phyloP scores from a whole-genome alignment of 64 coral and sea anemone species.

The Dendronephthya gigantea region DNA sequence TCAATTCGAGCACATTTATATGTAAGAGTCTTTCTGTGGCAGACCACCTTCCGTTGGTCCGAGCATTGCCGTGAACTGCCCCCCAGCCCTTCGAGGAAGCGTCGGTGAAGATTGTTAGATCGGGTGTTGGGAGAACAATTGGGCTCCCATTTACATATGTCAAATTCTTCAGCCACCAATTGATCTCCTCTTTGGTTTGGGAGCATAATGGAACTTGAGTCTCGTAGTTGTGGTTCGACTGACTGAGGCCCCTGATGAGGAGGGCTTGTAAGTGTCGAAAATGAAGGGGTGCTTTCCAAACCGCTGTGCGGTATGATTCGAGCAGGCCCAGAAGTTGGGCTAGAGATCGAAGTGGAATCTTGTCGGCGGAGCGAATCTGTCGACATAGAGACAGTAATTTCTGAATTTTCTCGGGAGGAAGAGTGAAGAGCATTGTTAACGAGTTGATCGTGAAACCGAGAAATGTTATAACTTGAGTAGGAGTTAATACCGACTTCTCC shows the following conservation, averaged over 20 bases:
- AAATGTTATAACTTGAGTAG: background rate
- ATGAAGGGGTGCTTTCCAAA: no score
- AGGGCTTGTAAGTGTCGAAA: background rate
- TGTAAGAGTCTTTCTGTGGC: background rate
- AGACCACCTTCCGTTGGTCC: background rate
- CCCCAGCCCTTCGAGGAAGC: background rate
- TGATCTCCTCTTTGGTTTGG: background rate
- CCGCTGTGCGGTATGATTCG: slow-evolving; percentile 6
- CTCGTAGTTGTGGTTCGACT: background rate
- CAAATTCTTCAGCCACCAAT: background rate
- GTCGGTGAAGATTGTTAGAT: background rate
- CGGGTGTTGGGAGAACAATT: background rate
- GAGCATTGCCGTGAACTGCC: background rate
- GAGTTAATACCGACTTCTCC: background rate
- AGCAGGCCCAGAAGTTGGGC: slow-evolving; percentile 14
- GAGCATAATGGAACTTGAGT: background rate
- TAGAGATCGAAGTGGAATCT: slow-evolving; percentile 6
- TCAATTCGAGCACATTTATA: background rate
- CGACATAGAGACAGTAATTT: background rate
- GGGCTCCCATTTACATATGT: background rate
- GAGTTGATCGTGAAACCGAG: background rate
- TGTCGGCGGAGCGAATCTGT: background rate
- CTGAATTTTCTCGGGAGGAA: slow-evolving; percentile 18
- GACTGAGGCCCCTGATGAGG: background rate
- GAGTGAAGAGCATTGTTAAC: background rate